These are phyloP conservation scores for Perognathus longimembris DNA, from an alignment of 2,113 vertebrate species.

Conservation along the genomic window DNA sequence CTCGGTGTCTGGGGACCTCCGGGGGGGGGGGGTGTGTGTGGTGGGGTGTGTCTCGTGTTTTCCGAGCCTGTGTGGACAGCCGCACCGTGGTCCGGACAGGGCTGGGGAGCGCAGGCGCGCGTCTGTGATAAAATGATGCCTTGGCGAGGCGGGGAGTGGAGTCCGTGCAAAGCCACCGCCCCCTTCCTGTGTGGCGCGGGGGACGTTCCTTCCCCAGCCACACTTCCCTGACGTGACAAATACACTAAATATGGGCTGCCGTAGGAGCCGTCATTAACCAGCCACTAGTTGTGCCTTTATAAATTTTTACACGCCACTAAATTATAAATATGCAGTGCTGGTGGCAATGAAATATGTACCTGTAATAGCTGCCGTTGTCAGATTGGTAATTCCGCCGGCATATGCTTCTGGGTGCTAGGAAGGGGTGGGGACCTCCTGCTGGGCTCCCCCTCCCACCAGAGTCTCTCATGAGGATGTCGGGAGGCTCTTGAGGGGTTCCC, in stretches of 20 bases:
- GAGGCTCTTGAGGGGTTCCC: not conserved
- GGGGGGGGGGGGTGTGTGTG: too few relatives aligned
- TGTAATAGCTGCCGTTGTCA: not conserved
- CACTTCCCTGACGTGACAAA: constrained; percentile 66
- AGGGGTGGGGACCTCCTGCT: not conserved
- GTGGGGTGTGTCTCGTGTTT: not conserved
- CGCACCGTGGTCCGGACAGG: accelerated
- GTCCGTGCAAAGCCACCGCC: too few relatives aligned
- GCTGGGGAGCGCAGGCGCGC: not conserved
- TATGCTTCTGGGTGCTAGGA: not conserved
- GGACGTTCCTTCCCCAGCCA: constrained; percentile 57
- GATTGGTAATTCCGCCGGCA: not conserved
- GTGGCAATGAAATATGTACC: constrained; percentile 46
- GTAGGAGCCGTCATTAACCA: constrained; percentile 63
- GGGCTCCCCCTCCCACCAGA: not conserved
- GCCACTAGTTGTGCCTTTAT: constrained; percentile 75
- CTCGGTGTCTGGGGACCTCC: not conserved
- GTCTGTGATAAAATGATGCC: too few relatives aligned
- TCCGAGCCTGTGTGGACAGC: not conserved
- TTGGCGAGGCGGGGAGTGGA: too few relatives aligned
- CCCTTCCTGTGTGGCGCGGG: constrained; percentile 26
- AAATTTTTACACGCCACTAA: constrained; percentile 73
- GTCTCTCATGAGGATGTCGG: not conserved
- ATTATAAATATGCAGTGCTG: constrained; percentile 65
- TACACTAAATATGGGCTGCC: constrained; percentile 55